phyloP scores from a whole-genome alignment of 2,113 vertebrate genomes.

The Gasterosteus nipponicus region DNA sequence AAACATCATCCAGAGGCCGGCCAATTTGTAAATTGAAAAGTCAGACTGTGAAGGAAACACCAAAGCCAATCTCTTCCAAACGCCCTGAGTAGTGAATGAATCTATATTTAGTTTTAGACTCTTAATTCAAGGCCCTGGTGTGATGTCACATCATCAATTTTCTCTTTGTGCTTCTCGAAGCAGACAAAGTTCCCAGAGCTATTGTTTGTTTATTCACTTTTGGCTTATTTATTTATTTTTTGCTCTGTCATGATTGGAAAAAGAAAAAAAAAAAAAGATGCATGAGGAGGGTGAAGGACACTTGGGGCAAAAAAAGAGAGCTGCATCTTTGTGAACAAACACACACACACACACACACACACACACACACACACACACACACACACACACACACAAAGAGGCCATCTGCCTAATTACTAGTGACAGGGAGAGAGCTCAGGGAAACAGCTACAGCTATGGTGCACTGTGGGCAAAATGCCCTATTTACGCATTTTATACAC shows the following conservation, averaged over 20 bases:
- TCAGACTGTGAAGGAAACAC: conserved; percentile 56
- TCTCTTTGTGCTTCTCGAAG: conserved; percentile 29
- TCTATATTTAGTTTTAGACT: conserved; percentile 63
- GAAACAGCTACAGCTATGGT: conserved; percentile 64
- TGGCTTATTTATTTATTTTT: conserved; percentile 12
- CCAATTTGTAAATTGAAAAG: conserved; percentile 47
- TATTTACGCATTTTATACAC: conserved; percentile 57
- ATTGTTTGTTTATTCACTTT: conserved; percentile 46
- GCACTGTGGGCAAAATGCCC: conserved; percentile 64
- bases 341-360: conserved; percentile 27
- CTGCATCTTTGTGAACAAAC: conserved; percentile 16
- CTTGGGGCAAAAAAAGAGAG: conserved; percentile 28
- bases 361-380: conserved; percentile 15
- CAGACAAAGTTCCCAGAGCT: conserved; percentile 47
- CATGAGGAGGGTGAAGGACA: conserved; percentile 35
- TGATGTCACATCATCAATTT: conserved; percentile 61
- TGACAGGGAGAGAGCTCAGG: conserved; percentile 66
- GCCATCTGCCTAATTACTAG: conserved; percentile 75
- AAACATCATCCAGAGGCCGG: conserved; percentile 32
- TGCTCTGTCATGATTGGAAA: conserved; percentile 34
- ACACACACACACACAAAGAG: conserved; percentile 27
- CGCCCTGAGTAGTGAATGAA: conserved; percentile 44
- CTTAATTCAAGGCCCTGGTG: conserved; percentile 50
- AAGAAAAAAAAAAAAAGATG: background rate
- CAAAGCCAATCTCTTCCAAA: conserved; percentile 51